These are phyloP conservation scores for Florisuga fusca DNA, from an alignment of 2,797 vertebrate genomes.

Conservation along the genomic window DNA sequence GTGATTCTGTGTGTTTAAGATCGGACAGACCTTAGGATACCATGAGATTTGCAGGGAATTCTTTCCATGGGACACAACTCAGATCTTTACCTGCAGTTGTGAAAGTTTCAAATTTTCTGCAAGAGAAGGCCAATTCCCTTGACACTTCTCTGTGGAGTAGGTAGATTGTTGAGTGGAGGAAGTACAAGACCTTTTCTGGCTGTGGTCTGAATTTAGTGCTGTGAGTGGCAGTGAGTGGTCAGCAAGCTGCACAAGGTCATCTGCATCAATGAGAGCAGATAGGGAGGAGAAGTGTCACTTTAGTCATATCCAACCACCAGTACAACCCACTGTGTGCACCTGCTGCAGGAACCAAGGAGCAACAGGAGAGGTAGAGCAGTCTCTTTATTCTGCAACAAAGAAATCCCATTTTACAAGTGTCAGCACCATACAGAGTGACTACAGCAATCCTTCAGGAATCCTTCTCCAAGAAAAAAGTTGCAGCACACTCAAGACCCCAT, in stretches of 20 bases:
- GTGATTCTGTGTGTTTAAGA: background rate
- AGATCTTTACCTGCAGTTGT: background rate
- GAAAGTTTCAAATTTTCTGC: background rate
- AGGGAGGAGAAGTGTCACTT: background rate
- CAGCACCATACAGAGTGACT: background rate
- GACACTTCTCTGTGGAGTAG: background rate
- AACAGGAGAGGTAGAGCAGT: background rate
- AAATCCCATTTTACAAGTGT: background rate
- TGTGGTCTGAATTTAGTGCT: background rate
- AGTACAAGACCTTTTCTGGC: background rate
- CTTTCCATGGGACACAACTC: background rate
- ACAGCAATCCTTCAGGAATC: background rate
- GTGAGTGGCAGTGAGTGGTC: background rate
- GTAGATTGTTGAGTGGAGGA: background rate
- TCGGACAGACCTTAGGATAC: background rate
- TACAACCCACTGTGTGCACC: background rate
- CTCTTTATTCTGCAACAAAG: background rate
- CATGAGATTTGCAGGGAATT: background rate
- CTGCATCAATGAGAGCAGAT: background rate
- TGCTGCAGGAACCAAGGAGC: background rate
- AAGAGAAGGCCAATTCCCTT: background rate
- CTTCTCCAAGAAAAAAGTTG: background rate
- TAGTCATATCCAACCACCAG: rapidly evolving
- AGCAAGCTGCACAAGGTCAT: background rate
- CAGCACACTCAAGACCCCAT: rapidly evolving